Evolutionary conservation across 1,140 invertebrate genomes (phyloP), one percentile per base, ranked within the genome.

Genomic region (Paraescarpia echinospica): DNA sequence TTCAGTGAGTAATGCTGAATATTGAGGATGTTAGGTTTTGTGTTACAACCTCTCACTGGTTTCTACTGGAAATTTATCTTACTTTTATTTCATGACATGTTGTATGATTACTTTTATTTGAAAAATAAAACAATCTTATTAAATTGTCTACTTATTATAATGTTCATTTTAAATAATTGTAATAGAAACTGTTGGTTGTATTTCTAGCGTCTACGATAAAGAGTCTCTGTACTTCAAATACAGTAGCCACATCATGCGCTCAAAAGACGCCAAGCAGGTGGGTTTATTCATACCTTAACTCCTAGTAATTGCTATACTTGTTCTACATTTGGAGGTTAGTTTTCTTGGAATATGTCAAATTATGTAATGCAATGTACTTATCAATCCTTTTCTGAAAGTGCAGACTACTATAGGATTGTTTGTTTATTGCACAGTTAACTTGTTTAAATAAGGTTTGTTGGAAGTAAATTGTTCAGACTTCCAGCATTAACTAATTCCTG

Each of bases 231-330:
- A 93, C 41, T 92, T 91, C 0, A 93, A 92, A 48, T 94, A 94
- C 93, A 92, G 93, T 12, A 92, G 93, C 31, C 89, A 93, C 35
- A 93, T 94, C 31, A 41, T 91, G 27, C 91, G 94, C 4, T 93
- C 94, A 31, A 35, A 92, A 59, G 93, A 94, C 51, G 51, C 91
- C 1, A 93, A 92, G 89, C 94, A 94, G 93, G 94, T 94, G 91
- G 35, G 34, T 35, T 35, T 91, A 51, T 88, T 59, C 92, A 9
- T 88, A 22, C 90, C 31, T 1, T 34, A n/a, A 6, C n/a, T 91
- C 27, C 33, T 34, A 33, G n/a, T 35, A 91, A 35, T 34, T 48
- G 51, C 6, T 2, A 35, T 77, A 31, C 4, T 22, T 22, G 22
- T 27, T 18, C 27, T 18, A 77, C 59, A 77, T 31, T 0, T 77